phyloP scores from a whole-genome alignment of 2,113 vertebrate genomes.

The Tychaedon coryphoeus region DNA sequence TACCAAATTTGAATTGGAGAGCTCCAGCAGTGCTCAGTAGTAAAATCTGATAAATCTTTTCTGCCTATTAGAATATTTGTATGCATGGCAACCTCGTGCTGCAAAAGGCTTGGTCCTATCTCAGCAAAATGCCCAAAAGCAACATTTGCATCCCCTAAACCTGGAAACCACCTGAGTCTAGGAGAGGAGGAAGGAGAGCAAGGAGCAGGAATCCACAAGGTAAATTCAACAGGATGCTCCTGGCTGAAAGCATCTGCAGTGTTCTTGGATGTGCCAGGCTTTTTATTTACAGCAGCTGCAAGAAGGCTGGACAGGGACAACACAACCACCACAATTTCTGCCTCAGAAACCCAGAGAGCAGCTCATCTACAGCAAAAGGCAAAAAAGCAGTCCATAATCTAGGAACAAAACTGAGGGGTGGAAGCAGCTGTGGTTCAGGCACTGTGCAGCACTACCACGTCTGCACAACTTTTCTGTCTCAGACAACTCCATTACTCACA shows the following conservation, averaged over 20 bases:
- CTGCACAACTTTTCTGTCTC: background rate
- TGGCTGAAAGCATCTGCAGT: background rate
- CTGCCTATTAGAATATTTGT: background rate
- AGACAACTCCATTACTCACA: background rate
- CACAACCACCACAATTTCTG: background rate
- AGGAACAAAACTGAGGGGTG: background rate
- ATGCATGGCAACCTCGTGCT: background rate
- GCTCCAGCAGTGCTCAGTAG: rapidly evolving
- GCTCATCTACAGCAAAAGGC: background rate
- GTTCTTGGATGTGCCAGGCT: background rate
- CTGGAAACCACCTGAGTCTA: background rate
- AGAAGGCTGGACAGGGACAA: background rate
- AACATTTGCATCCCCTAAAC: background rate
- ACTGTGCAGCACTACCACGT: background rate
- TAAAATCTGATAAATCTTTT: background rate
- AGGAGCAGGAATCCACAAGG: background rate
- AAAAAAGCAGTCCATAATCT: rapidly evolving
- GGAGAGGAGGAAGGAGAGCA: background rate
- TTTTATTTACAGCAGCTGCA: background rate
- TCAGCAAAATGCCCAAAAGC: background rate
- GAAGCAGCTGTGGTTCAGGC: background rate
- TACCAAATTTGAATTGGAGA: background rate
- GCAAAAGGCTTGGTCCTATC: background rate
- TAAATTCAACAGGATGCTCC: background rate
- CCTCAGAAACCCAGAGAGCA: background rate